Evolutionary conservation across 2,797 vertebrate species (phyloP).

Genomic region (Hydrophis major): DNA sequence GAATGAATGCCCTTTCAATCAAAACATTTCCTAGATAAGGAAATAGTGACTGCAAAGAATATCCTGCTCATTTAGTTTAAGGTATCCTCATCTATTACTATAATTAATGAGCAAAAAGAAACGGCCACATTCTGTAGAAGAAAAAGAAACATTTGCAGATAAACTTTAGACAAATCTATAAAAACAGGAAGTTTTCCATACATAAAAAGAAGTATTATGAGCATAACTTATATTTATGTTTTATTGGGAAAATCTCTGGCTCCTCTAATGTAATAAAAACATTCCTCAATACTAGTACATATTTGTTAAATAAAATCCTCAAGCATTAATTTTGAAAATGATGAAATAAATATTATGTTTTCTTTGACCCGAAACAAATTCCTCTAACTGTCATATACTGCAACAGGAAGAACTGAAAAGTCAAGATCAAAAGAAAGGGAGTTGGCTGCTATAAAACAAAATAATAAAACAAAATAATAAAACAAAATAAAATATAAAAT

Average conservation of each 20-base stretch:
- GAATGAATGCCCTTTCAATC: not conserved
- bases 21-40: not conserved
- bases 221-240: not conserved
- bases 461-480: too few relatives aligned
- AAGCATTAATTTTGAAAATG: not conserved
- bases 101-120: not conserved
- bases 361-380: not conserved
- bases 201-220: not conserved
- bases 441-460: not conserved
- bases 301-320: not conserved
- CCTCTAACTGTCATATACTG: not conserved
- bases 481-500: too few relatives aligned
- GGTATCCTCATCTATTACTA: not conserved
- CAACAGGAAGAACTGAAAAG: not conserved
- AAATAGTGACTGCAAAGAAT: not conserved
- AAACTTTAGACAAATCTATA: not conserved
- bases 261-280: not conserved
- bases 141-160: not conserved
- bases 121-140: not conserved
- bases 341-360: not conserved
- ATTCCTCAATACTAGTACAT: not conserved
- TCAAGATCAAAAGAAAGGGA: not conserved
- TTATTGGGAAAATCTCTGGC: not conserved
- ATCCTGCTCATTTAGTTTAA: not conserved
- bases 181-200: not conserved